Percentiles rank a stretch among this genome's conserved stretches.
phyloP scores from a whole-genome alignment of 53 echinoderm and acorn worm species.

The Astropecten irregularis region DNA sequence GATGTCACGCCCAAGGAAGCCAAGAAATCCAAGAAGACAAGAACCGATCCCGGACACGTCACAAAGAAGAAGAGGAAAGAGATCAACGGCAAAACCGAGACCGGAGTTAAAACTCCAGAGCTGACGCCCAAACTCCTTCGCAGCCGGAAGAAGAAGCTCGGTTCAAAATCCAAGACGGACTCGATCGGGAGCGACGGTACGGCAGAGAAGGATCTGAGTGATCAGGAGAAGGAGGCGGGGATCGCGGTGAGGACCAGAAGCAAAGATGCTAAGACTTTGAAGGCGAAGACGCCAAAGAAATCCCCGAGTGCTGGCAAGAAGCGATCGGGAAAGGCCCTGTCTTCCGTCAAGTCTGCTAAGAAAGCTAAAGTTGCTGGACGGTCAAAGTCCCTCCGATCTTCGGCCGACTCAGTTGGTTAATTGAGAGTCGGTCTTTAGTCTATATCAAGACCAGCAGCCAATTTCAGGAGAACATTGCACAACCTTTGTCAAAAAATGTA shows the following conservation, averaged over 20 bases:
- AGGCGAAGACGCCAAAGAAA: conserved; percentile 5
- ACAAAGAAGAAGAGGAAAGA: background rate
- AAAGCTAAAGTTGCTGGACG: conserved; percentile 25
- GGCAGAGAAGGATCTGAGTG: background rate
- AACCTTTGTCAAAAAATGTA: too few relatives aligned
- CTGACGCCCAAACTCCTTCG: conserved; percentile 20
- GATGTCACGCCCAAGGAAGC: background rate
- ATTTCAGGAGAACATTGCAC: too few relatives aligned
- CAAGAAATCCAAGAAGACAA: conserved; percentile 25
- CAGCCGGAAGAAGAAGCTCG: background rate
- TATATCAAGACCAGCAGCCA: background rate
- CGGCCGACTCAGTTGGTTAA: too few relatives aligned
- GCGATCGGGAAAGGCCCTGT: background rate
- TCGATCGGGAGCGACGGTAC: conserved; percentile 45
- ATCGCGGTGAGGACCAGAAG: conserved; percentile 2
- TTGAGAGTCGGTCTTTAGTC: background rate
- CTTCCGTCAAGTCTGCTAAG: conserved; percentile 21
- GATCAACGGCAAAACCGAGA: background rate
- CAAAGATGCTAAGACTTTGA: background rate
- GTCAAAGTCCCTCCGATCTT: conserved; percentile 6
- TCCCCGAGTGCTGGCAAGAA: background rate
- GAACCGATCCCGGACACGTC: background rate
- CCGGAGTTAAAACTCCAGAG: background rate
- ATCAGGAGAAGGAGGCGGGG: background rate
- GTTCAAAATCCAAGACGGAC: background rate